phyloP scores from a whole-genome alignment of 2,113 vertebrate genomes.

The Anhinga anhinga region DNA sequence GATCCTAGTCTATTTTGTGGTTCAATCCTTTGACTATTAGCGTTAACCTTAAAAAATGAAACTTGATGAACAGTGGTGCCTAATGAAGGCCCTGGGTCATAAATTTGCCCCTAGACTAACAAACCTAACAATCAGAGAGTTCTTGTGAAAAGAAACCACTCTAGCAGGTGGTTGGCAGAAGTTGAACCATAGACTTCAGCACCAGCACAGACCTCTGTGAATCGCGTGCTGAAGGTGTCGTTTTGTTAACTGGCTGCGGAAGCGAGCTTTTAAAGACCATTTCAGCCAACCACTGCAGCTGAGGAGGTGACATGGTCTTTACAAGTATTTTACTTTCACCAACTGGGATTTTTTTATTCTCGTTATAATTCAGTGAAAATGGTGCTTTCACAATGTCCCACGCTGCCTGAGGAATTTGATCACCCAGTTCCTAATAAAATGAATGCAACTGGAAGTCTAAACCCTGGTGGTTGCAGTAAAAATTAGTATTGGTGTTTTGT shows the following conservation, averaged over 20 bases:
- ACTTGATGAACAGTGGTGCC: background rate
- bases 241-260: background rate
- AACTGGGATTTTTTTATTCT: slow-evolving; percentile 1
- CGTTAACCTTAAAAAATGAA: background rate
- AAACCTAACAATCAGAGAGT: background rate
- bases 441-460: background rate
- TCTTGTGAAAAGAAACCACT: background rate
- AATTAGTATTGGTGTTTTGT: background rate
- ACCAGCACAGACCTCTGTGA: background rate
- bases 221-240: background rate
- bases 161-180: background rate
- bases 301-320: slow-evolving; percentile 7
- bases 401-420: background rate
- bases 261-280: background rate
- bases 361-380: background rate
- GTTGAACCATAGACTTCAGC: background rate
- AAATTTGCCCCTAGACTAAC: background rate
- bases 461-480: background rate
- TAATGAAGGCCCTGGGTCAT: background rate
- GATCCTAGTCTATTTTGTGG: background rate
- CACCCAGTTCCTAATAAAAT: background rate
- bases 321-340: slow-evolving; percentile 21
- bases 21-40: background rate
- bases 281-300: background rate
- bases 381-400: background rate